Percentiles rank a stretch among this genome's conserved stretches.
Conservation (phyloP, 2,888 invertebrate genomes). For the Archips xylosteana region DNA sequence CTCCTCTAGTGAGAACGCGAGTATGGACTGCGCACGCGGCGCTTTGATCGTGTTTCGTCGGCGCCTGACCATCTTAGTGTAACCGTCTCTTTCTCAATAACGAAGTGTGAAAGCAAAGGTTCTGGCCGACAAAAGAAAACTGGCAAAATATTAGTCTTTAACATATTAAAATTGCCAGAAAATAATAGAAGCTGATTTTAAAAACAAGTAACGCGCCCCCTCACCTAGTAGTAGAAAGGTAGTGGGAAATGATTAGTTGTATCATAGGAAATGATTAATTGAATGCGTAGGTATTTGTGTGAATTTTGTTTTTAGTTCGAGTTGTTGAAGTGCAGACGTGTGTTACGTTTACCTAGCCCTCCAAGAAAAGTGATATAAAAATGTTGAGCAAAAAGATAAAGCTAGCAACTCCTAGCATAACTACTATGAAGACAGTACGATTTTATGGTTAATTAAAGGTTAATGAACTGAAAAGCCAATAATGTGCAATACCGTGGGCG, state of each 20-base stretch:
- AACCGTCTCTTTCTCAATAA: conserved; percentile 41
- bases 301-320: too few relatives aligned
- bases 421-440: too few relatives aligned
- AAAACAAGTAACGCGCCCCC: neutral
- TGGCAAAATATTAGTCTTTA: neutral
- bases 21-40: conserved; percentile 52
- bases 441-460: too few relatives aligned
- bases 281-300: too few relatives aligned
- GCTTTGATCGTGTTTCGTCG: conserved; percentile 66
- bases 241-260: too few relatives aligned
- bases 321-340: too few relatives aligned
- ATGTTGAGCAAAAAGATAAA: too few relatives aligned
- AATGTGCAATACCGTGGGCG: neutral
- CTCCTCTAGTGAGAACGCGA: conserved; percentile 54
- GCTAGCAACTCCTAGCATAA: too few relatives aligned
- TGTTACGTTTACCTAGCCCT: too few relatives aligned
- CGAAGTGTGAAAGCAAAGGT: conserved; percentile 43
- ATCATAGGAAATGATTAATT: too few relatives aligned
- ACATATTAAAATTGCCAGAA: neutral
- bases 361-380: too few relatives aligned
- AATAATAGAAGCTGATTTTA: neutral
- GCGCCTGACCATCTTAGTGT: conserved; percentile 54
- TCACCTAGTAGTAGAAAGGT: too few relatives aligned
- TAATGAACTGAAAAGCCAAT: neutral
- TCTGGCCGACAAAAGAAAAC: neutral